Evolutionary conservation across 2,797 vertebrate genomes (phyloP).

Genomic region (Sorex maritimensis): DNA sequence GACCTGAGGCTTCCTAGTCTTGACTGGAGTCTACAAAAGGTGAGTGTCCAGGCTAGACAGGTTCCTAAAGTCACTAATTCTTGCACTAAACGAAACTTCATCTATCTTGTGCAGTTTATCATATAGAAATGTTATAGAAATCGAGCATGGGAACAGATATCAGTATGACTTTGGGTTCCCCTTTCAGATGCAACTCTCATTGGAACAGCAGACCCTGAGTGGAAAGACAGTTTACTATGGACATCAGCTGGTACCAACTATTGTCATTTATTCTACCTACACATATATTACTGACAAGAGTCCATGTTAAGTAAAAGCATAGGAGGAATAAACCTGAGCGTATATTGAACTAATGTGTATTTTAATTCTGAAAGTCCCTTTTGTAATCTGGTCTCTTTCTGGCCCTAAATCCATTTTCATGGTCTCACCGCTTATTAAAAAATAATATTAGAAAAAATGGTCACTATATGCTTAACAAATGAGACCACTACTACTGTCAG

Average conservation of each 20-base stretch:
- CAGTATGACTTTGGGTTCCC: background rate
- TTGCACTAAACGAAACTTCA: background rate
- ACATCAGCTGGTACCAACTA: background rate
- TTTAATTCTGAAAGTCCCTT: background rate
- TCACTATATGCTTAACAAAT: background rate
- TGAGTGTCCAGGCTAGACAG: background rate
- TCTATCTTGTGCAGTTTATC: background rate
- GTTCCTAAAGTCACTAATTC: background rate
- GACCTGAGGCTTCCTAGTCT: too few species aligned
- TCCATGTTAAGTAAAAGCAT: background rate
- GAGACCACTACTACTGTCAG: accelerated
- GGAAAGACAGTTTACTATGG: background rate
- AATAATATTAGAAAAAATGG: background rate
- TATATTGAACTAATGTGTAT: background rate
- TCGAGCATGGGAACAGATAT: background rate
- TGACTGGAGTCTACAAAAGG: background rate
- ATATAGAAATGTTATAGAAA: background rate
- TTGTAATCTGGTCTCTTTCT: background rate
- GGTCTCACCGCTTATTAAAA: background rate
- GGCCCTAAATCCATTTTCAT: background rate
- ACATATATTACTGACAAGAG: background rate
- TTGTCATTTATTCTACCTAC: background rate
- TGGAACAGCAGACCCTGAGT: background rate
- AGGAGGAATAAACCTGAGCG: background rate
- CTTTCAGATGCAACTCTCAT: conserved; percentile 8